Conservation (phyloP, 2,113 vertebrate genomes). For the Tyto alba region DNA sequence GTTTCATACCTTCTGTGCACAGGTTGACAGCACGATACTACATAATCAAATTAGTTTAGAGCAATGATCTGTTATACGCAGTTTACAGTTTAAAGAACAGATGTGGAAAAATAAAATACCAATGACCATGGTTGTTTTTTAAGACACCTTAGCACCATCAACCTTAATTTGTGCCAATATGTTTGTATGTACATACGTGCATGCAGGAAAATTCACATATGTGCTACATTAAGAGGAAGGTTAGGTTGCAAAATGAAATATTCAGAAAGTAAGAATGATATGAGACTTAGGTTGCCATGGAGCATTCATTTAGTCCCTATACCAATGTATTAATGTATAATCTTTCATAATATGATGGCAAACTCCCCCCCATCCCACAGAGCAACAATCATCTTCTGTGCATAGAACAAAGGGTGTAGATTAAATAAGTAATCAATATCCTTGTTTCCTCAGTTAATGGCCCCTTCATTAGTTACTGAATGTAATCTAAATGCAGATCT, state of each 20-base stretch:
- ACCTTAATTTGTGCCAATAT: neutral
- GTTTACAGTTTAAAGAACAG: neutral
- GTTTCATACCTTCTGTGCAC: neutral
- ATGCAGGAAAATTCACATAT: neutral
- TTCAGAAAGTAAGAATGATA: neutral
- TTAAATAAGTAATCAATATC: neutral
- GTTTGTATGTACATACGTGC: neutral
- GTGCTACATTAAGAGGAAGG: neutral
- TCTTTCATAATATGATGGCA: neutral
- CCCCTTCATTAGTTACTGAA: neutral
- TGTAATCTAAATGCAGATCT: neutral
- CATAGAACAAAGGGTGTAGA: neutral
- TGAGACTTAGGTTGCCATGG: neutral
- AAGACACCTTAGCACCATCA: neutral
- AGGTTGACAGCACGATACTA: neutral
- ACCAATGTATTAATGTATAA: neutral
- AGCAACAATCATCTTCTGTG: neutral
- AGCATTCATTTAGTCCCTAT: neutral
- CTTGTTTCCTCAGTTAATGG: neutral
- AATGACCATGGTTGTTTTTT: neutral
- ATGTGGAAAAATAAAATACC: neutral
- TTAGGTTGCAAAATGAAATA: neutral
- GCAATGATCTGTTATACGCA: neutral
- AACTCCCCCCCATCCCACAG: neutral
- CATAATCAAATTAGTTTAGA: neutral